Evolutionary conservation across 2,113 vertebrate species (phyloP).

Genomic region (Scolopax mira): DNA sequence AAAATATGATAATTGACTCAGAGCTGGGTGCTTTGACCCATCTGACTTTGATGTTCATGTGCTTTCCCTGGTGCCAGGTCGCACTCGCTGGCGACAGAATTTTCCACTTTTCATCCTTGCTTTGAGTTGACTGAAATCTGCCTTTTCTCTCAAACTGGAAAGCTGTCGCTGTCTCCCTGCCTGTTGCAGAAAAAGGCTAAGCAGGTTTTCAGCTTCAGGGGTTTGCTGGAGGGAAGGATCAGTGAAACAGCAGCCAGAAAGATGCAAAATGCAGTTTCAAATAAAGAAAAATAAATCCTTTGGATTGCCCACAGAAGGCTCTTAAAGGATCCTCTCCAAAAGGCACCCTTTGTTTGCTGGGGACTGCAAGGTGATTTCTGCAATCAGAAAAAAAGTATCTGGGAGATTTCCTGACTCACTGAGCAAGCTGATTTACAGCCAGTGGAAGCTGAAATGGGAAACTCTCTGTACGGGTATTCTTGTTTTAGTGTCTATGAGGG

Average conservation of each 20-base stretch:
- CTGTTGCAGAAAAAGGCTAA: background rate
- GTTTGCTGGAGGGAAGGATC: constrained; percentile 26
- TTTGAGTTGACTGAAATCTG: background rate
- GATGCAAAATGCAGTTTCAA: background rate
- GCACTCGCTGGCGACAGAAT: rapidly evolving
- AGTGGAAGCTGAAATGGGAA: background rate
- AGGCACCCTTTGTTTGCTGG: background rate
- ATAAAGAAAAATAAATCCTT: background rate
- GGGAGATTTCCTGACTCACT: background rate
- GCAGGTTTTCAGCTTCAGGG: constrained; percentile 60
- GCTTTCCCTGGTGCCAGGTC: background rate
- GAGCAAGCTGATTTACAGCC: constrained; percentile 6
- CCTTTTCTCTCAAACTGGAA: constrained; percentile 7
- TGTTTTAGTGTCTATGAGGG: background rate
- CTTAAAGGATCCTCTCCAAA: background rate
- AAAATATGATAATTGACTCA: background rate
- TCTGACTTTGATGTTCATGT: background rate
- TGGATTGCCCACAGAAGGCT: background rate
- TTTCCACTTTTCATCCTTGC: background rate
- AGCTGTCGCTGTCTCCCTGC: background rate
- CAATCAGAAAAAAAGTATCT: background rate
- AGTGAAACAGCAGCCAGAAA: background rate
- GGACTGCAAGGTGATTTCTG: background rate
- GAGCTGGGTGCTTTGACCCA: background rate
- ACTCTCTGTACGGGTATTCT: background rate